Evolutionary conservation across 2,888 invertebrate genomes (phyloP), one percentile per base, ranked within the genome.

Genomic region (Omphaloscelis lunosa): DNA sequence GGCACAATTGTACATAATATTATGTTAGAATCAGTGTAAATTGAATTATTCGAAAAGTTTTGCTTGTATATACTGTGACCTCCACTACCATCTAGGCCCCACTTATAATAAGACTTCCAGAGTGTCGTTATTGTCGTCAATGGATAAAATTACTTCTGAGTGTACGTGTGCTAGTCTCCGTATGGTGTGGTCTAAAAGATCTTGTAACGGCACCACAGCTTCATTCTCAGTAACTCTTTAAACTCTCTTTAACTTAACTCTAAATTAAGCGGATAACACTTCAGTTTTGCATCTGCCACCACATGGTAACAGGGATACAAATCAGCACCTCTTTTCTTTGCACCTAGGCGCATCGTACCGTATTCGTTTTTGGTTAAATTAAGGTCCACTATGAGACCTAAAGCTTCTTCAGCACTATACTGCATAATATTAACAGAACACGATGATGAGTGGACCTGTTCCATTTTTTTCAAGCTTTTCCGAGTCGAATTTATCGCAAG

Each of bases 351-450:
- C 71, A 71, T 48, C 17, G 71, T 71, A n/a, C 2, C 2, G 5
- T 71, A 71, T 61, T 71, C 34, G 0, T 1, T 4, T 71, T 61
- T 71, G 17, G 61, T 71, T 61, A 61, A 71, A 71, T 48, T 71
- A 2, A 61, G 71, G 5, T 71, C 71, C 17, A 61, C 34, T 61
- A 71, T 48, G 48, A 71, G 61, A 34, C 61, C 71, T 34, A 48
- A 34, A 1, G 61, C 71, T 71, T 71, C 62, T 62, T 71, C 71
- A 51, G 61, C 71, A 70, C 7, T 70, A 70, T 70, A 70, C 58
- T 6, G 58, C 29, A 70, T 20, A 23, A 70, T 8, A 70, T 59
- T 70, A 59, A 45, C 69, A 27, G 69, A 58, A 69, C 27, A 69
- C 27, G 41, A n/a, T n/a, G n/a, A 41, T 51, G 53, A 9, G 7